Base-by-base conservation (phyloP, 2,888 invertebrate species). In the Aethes cnicana region DNA sequence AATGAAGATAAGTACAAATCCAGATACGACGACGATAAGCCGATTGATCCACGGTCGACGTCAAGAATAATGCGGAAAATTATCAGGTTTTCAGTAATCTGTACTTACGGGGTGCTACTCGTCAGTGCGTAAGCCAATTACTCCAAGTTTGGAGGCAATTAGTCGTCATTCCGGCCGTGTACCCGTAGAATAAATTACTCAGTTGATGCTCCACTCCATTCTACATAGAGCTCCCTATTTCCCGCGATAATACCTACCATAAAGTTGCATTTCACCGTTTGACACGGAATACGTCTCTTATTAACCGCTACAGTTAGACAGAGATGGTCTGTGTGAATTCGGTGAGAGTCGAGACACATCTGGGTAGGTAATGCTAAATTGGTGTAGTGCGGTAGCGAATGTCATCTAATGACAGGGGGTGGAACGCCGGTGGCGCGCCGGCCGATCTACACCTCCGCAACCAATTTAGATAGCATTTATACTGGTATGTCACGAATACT, bases 91-190 rank as follows among this genome's bases (percentile, higher is more conserved):
- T 63, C 63, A 63, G 62, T 59, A 59, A 60, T 68, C 64, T 64
- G 60, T 68, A 72, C 69, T 64, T 64, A 67, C 64, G 67, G 62
- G 61, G 65, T 62, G 64, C 58, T 59, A 64, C 56, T 69, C 59
- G 58, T 64, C 66, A 58, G 62, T 68, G 70, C 68, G 68, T 71
- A 69, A 68, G 73, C 66, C 74, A 69, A 76, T 77, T 72, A 73
- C 69, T 71, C 65, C 66, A 77, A 77, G 72, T 80, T 80, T 70
- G 62, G 61, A 66, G 65, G 69, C 74, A 81, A 78, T 81, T 79
- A 78, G 73, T 62, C 64, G 61, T 69, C 67, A 68, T 69, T 74
- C 59, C 62, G 62, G 54, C 61, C 57, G 61, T 59, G 47, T 70
- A 69, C 68, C 59, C 60, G 48, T 52, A 36, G 77, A 77, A 81